Conservation (phyloP, 2,113 vertebrate species). For the Nicator chloris region DNA sequence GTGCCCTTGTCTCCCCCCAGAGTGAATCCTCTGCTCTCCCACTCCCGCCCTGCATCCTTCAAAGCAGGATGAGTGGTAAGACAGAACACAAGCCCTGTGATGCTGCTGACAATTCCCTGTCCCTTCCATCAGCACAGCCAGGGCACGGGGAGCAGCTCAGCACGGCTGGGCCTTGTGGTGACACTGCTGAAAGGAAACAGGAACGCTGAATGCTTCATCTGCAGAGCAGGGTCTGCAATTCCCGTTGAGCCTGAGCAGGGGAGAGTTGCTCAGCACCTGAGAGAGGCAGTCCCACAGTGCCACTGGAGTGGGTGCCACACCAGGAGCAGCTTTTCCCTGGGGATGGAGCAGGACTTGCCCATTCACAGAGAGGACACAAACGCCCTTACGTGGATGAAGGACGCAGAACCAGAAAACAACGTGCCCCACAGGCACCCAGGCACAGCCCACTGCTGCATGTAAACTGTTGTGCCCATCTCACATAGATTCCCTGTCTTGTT, state of each 20-base stretch:
- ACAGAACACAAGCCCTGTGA: fast-evolving
- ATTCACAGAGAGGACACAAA: neutral
- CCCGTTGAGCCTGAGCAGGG: neutral
- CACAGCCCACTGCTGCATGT: neutral
- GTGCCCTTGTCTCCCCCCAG: neutral
- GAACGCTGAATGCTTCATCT: neutral
- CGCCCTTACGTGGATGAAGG: neutral
- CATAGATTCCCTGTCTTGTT: neutral
- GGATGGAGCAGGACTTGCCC: neutral
- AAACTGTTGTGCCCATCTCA: neutral
- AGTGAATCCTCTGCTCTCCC: neutral
- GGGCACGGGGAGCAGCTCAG: neutral
- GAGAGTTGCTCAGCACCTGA: neutral
- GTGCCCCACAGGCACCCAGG: fast-evolving
- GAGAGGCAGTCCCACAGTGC: neutral
- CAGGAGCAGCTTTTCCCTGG: neutral
- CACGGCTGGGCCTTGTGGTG: neutral
- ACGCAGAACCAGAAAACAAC: neutral
- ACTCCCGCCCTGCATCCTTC: neutral
- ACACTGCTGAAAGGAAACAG: neutral
- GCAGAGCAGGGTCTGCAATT: neutral
- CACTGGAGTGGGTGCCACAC: neutral
- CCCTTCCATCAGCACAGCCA: neutral
- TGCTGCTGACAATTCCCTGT: neutral
- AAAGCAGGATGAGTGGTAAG: neutral